Percentiles rank a stretch among this genome's conserved stretches.
phyloP scores from a whole-genome alignment of 2,888 invertebrate species.

The Diabrotica balteata region DNA sequence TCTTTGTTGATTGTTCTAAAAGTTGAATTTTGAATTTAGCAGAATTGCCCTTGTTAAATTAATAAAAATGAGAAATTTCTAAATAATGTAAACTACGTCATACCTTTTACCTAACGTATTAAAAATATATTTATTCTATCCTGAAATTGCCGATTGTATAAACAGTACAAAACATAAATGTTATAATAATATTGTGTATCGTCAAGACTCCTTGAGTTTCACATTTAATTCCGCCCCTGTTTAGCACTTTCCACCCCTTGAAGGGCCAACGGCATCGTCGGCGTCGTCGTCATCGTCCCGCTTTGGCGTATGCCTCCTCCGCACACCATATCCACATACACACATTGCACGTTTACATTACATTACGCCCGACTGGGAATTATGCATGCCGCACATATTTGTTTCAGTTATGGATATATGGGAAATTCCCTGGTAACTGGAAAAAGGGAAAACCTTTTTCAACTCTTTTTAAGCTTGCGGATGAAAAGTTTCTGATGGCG shows the following conservation, averaged over 20 bases:
- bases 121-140: too few species aligned
- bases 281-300: constrained; percentile 26
- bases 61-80: too few species aligned
- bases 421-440: not conserved
- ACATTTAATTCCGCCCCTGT: not conserved
- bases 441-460: constrained; percentile 11
- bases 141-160: too few species aligned
- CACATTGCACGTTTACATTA: constrained; percentile 22
- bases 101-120: too few species aligned
- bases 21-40: too few species aligned
- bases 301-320: constrained; percentile 22
- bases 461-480: constrained; percentile 9
- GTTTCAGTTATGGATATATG: constrained; percentile 27
- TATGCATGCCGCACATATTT: constrained; percentile 28
- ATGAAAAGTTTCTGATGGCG: constrained; percentile 13
- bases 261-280: constrained; percentile 33
- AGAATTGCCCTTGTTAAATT: too few species aligned
- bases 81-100: too few species aligned
- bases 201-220: too few species aligned
- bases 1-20: too few species aligned
- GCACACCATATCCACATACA: constrained; percentile 3
- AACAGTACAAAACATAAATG: too few species aligned
- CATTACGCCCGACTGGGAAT: constrained; percentile 30
- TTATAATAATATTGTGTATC: too few species aligned
- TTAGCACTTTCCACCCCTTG: constrained; percentile 41